Evolutionary conservation across 1,140 invertebrate species (phyloP).

Genomic region (Pygmarrhopalites habei): DNA sequence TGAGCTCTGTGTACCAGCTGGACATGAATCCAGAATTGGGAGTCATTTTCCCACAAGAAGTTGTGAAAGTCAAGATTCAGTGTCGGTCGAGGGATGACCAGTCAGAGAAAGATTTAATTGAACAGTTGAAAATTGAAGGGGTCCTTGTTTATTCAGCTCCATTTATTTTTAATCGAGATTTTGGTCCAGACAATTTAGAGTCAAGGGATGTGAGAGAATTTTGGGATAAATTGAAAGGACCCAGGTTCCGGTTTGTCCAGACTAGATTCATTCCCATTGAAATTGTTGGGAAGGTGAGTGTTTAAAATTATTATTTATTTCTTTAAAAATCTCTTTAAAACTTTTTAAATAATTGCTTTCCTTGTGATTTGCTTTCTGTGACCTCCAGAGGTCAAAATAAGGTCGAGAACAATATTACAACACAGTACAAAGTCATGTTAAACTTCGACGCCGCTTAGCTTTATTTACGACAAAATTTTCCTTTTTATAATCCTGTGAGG

Average conservation of each 20-base stretch:
- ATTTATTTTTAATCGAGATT: constrained; percentile 4
- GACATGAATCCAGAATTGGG: background rate
- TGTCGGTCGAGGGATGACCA: background rate
- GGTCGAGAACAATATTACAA: no score
- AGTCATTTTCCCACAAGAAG: background rate
- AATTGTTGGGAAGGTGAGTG: no score
- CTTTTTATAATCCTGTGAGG: no score
- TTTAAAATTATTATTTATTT: no score
- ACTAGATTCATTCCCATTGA: background rate
- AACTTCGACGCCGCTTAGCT: no score
- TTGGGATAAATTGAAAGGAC: constrained; percentile 2
- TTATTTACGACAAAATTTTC: no score
- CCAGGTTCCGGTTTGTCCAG: background rate
- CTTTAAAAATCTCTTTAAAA: no score
- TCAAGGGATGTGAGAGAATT: background rate
- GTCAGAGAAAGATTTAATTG: no score
- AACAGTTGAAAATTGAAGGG: constrained; percentile 5
- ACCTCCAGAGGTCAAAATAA: no score
- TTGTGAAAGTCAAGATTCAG: background rate
- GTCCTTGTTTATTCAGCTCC: background rate
- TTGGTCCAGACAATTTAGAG: background rate
- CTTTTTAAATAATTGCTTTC: no score
- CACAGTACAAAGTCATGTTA: no score
- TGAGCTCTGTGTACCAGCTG: background rate
- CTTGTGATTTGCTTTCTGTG: no score